phyloP scores from a whole-genome alignment of 2,797 vertebrate species.

The Apogon hyalosoma region DNA sequence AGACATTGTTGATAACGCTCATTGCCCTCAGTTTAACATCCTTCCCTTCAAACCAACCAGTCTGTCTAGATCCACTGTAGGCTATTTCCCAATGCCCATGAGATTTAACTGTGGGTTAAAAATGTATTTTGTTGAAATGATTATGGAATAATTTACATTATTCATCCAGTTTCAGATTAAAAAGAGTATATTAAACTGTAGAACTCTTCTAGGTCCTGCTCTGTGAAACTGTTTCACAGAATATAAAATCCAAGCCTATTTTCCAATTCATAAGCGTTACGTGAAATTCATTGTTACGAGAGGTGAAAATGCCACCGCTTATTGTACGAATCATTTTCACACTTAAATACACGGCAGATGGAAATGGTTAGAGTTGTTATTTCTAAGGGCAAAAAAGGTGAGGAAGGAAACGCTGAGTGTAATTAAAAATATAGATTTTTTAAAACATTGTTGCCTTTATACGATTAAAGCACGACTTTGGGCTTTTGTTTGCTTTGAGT shows the following conservation, averaged over 20 bases:
- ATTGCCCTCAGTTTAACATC: slow-evolving; percentile 66
- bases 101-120: slow-evolving; percentile 68
- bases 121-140: slow-evolving; percentile 65
- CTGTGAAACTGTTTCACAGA: slow-evolving; percentile 29
- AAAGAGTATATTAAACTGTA: slow-evolving; percentile 61
- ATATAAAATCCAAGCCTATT: slow-evolving; percentile 46
- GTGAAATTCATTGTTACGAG: slow-evolving; percentile 36
- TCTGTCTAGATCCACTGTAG: slow-evolving; percentile 18
- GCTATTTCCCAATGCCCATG: slow-evolving; percentile 40
- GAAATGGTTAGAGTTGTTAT: slow-evolving; percentile 9
- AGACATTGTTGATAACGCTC: slow-evolving; percentile 25
- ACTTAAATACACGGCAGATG: slow-evolving; percentile 5
- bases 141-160: slow-evolving; percentile 68
- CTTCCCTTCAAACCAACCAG: slow-evolving; percentile 42
- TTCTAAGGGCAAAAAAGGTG: background rate
- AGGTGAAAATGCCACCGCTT: slow-evolving; percentile 29
- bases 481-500: slow-evolving; percentile 18
- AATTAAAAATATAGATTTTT: background rate
- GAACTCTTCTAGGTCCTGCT: slow-evolving; percentile 44
- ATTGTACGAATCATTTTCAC: slow-evolving; percentile 11
- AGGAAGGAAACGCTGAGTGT: background rate
- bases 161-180: slow-evolving; percentile 73
- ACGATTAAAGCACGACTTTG: slow-evolving; percentile 2
- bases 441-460: background rate
- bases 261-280: slow-evolving; percentile 39